phyloP scores from a whole-genome alignment of 2,113 vertebrate genomes.

The Phalacrocorax brasilianus region DNA sequence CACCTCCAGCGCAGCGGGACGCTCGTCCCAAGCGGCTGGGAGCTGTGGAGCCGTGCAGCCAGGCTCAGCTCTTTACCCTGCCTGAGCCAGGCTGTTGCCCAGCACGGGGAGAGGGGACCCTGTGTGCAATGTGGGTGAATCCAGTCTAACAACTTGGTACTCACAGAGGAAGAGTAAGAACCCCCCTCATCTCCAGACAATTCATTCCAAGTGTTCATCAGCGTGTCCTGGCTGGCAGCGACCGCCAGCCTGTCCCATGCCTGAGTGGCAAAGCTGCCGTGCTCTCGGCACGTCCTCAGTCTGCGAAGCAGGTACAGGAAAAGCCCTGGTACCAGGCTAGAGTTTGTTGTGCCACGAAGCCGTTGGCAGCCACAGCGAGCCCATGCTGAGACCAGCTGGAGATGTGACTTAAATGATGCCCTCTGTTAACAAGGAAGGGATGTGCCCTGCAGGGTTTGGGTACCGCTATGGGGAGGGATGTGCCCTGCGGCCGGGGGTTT shows the following conservation, averaged over 20 bases:
- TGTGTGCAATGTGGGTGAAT: rapidly evolving
- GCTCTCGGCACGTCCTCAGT: rapidly evolving
- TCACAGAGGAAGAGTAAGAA: not conserved
- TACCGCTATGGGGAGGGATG: not conserved
- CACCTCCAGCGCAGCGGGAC: not conserved
- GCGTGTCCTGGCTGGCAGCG: not conserved
- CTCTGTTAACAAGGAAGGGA: not conserved
- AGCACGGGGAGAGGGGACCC: rapidly evolving
- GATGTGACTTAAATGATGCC: not conserved
- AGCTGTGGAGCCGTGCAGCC: not conserved
- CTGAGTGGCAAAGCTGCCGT: rapidly evolving
- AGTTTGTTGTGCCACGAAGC: not conserved
- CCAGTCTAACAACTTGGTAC: not conserved
- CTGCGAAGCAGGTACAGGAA: not conserved
- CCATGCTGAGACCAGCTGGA: not conserved
- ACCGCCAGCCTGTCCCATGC: not conserved
- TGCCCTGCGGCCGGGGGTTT: too few species aligned
- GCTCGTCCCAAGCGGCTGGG: rapidly evolving
- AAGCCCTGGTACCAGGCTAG: not conserved
- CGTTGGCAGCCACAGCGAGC: not conserved
- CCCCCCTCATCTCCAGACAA: rapidly evolving
- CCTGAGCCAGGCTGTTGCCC: not conserved
- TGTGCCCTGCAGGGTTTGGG: rapidly evolving
- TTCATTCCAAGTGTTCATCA: not conserved
- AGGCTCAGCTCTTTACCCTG: not conserved